Percentiles rank a stretch among this genome's conserved stretches.
These are phyloP conservation scores for Trisateles emortualis DNA, from an alignment of 2,888 invertebrate species.

Conservation along the genomic window DNA sequence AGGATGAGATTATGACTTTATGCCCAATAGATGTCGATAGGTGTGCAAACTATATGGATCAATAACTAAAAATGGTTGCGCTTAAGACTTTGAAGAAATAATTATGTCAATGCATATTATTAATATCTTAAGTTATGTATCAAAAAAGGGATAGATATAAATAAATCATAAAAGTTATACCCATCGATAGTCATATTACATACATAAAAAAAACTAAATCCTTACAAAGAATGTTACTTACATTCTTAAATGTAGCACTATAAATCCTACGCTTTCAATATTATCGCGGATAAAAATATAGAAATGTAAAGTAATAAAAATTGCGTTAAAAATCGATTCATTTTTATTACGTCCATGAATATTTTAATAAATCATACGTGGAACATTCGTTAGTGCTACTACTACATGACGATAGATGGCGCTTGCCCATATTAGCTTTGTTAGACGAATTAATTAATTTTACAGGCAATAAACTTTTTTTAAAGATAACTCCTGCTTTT, in stretches of 20 bases:
- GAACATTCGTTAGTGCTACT: background rate
- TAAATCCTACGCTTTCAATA: slow-evolving; percentile 1
- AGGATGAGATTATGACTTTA: too few species aligned
- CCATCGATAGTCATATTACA: background rate
- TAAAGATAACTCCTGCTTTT: too few species aligned
- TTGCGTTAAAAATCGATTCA: slow-evolving; percentile 7
- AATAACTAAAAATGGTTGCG: too few species aligned
- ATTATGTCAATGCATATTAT: too few species aligned
- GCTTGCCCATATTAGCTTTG: background rate
- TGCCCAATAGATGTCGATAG: too few species aligned
- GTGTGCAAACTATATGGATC: too few species aligned
- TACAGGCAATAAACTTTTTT: too few species aligned
- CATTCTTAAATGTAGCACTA: background rate
- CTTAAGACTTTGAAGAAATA: too few species aligned
- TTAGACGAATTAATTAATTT: too few species aligned
- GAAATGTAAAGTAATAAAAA: slow-evolving; percentile 10
- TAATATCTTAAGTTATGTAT: too few species aligned
- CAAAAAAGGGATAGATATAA: too few species aligned
- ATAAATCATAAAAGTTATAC: background rate
- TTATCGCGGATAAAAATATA: background rate
- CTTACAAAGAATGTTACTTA: background rate
- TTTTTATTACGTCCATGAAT: background rate
- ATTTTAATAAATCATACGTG: background rate
- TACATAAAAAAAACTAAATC: background rate
- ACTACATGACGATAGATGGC: slow-evolving; percentile 5